These are phyloP conservation scores for Villa cingulata DNA, from an alignment of 2,888 invertebrate species.

Conservation along the genomic window DNA sequence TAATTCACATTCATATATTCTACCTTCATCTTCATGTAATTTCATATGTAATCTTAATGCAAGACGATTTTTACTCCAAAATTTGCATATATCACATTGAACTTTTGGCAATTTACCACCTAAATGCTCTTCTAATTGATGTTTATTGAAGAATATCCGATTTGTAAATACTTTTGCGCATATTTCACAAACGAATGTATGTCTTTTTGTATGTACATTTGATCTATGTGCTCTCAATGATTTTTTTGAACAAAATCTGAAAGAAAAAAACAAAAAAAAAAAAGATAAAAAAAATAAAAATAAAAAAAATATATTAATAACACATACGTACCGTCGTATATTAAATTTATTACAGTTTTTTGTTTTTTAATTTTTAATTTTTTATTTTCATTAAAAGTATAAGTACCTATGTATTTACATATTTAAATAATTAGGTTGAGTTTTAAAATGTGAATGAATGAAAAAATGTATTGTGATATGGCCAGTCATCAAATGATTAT, in stretches of 20 bases:
- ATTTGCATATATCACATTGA: slow-evolving; percentile 15
- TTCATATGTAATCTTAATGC: slow-evolving; percentile 15
- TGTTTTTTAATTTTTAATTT: too few species aligned
- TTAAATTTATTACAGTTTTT: too few species aligned
- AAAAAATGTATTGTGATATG: too few species aligned
- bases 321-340: too few species aligned
- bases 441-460: too few species aligned
- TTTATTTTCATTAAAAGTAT: too few species aligned
- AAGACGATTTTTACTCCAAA: slow-evolving; percentile 17
- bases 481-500: too few species aligned
- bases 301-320: too few species aligned
- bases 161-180: slow-evolving; percentile 16
- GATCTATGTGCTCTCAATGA: slow-evolving; percentile 13
- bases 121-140: slow-evolving; percentile 14
- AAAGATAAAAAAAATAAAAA: too few species aligned
- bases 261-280: neutral
- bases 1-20: slow-evolving; percentile 14
- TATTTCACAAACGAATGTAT: slow-evolving; percentile 15
- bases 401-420: too few species aligned
- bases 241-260: slow-evolving; percentile 13
- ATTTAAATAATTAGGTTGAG: too few species aligned
- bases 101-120: slow-evolving; percentile 13
- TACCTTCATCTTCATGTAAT: slow-evolving; percentile 13
- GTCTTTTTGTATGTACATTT: slow-evolving; percentile 13
- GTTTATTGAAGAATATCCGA: slow-evolving; percentile 15